Evolutionary conservation across 2,888 invertebrate genomes (phyloP), one percentile per base, ranked within the genome.

Genomic region (Fabriciana adippe): DNA sequence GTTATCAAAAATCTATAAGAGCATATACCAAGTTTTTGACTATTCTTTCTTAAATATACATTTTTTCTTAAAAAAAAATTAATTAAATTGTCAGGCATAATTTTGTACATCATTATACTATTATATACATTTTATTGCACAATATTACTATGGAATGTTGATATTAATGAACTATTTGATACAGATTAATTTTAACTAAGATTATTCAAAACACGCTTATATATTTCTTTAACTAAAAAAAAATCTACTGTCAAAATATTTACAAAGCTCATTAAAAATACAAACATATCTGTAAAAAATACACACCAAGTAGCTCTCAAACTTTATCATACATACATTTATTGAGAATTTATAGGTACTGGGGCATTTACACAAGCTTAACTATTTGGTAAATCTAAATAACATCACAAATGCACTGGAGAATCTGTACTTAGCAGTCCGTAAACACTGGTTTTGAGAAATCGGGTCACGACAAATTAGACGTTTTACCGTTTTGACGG

Each of bases 111-210:
- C 73, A 71, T 72, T 73, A 68, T 18, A 47, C 50, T 67, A 73
- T 73, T 81, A 79, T 82, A 73, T 81, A 85, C 80, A 84, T 55
- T 67, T 81, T 86, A 87, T 87, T 87, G 86, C 86, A 87, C 90
- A 86, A 82, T 86, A 88, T 83, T 84, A 83, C 82, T 87, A 91
- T 87, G 92, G 92, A 92, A 92, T 92, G 92, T 90, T 79, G 71
- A 70, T 60, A 54, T 64, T 72, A 61, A 63, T 35, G 67, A 55
- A 31, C 18, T 69, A 71, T 53, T 41, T 64, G 60, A 48, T 61
- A 53, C 41, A 8, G 13, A 8, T 21, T 55, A 66, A 45, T 14
- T 61, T 66, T 54, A 26, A 59, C 26, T 68, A 31, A 48, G 26
- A 21, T 47, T 56, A 64, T 53, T 64, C n/a, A 35, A 31, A 55